A percentile compares a stretch with the other conserved stretches of the same genome.
Evolutionary conservation across 2,113 vertebrate genomes (phyloP).

Genomic region (Gymnobelideus leadbeateri): DNA sequence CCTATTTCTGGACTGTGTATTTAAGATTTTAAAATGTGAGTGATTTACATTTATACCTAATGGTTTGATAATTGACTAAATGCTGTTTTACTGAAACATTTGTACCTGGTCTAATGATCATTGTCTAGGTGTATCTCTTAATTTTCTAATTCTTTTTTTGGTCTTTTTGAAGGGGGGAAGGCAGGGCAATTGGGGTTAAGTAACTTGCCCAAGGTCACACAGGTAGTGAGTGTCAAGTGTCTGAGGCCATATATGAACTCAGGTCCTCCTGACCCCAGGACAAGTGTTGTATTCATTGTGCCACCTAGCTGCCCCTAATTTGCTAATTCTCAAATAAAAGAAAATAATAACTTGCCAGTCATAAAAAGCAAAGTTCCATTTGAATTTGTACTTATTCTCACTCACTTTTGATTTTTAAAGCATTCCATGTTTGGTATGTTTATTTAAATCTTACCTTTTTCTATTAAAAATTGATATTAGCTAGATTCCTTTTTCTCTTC

Average conservation of each 20-base stretch:
- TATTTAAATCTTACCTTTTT: not conserved
- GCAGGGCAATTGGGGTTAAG: too few relatives aligned
- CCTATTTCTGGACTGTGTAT: not conserved
- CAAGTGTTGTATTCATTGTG: too few relatives aligned
- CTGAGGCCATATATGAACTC: too few relatives aligned
- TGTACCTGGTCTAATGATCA: not conserved
- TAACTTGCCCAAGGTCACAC: too few relatives aligned
- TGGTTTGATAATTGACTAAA: not conserved
- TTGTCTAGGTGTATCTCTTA: not conserved
- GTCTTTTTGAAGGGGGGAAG: too few relatives aligned
- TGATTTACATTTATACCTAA: not conserved
- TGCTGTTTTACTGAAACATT: not conserved
- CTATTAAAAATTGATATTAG: not conserved
- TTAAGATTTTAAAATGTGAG: slow-evolving; percentile 22
- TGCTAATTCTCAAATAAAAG: not conserved
- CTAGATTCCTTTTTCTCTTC: not conserved
- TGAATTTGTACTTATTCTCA: not conserved
- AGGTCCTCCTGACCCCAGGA: too few relatives aligned
- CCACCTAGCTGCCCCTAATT: not conserved
- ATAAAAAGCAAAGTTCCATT: not conserved
- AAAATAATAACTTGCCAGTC: not conserved
- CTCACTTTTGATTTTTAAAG: not conserved
- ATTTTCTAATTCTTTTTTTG: not conserved
- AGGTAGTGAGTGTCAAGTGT: too few relatives aligned
- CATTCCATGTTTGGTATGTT: not conserved